phyloP scores from a whole-genome alignment of 2,797 vertebrate genomes.

The Pseudochirops corinnae region DNA sequence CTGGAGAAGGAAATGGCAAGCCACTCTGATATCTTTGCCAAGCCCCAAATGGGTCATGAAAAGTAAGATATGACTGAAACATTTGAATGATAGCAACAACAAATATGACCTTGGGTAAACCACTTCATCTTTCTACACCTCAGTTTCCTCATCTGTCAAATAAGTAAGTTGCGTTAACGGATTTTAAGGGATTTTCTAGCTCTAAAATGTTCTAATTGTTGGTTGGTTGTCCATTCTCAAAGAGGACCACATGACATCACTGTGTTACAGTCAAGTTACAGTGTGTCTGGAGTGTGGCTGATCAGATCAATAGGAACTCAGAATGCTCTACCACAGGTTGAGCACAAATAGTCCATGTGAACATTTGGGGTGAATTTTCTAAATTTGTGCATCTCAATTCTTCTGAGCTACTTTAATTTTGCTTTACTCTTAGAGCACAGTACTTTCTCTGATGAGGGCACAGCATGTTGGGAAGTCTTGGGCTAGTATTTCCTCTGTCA shows the following conservation, averaged over 20 bases:
- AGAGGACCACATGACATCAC: background rate
- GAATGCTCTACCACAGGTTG: background rate
- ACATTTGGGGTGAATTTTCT: background rate
- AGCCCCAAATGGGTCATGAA: background rate
- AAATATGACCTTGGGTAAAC: background rate
- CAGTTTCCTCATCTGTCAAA: background rate
- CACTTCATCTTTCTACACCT: background rate
- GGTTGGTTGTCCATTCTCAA: background rate
- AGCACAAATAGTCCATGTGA: background rate
- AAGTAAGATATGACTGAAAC: background rate
- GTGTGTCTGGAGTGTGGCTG: background rate
- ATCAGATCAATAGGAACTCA: background rate
- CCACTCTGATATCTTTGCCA: background rate
- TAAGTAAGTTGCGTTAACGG: slow-evolving; percentile 1
- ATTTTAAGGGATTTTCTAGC: background rate
- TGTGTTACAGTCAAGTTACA: background rate
- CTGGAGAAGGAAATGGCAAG: background rate
- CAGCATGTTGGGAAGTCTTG: background rate
- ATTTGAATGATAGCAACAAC: background rate
- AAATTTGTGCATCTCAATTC: background rate
- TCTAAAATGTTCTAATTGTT: slow-evolving; percentile 23
- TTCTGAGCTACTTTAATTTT: background rate
- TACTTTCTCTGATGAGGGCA: background rate
- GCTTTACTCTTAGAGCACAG: background rate
- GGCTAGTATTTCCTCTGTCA: background rate